phyloP scores from a whole-genome alignment of 2,888 invertebrate species.

The Eupeodes latifasciatus region DNA sequence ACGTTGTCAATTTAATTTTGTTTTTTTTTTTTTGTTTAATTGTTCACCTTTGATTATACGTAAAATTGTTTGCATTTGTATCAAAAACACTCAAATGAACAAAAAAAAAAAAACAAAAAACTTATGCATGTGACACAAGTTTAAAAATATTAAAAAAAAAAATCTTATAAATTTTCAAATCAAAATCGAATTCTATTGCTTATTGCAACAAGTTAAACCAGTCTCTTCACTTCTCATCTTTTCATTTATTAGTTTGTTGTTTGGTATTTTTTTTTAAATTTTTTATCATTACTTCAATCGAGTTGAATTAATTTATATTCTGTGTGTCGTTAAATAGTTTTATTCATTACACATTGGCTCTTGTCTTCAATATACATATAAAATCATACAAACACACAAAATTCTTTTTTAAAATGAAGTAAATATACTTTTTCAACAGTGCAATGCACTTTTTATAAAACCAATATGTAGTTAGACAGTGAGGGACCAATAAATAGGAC shows the following conservation, averaged over 20 bases:
- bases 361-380: conserved; percentile 32
- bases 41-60: conserved; percentile 4
- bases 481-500: too few species aligned
- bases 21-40: not conserved
- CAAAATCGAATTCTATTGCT: conserved; percentile 33
- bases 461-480: not conserved
- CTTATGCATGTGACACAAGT: not conserved
- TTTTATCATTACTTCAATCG: conserved; percentile 46
- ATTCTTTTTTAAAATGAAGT: conserved; percentile 33
- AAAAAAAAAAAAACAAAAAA: not conserved
- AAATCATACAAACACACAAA: not conserved
- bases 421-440: conserved; percentile 58
- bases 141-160: not conserved
- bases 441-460: conserved; percentile 70
- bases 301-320: conserved; percentile 58
- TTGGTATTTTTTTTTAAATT: not conserved
- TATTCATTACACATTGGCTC: conserved; percentile 49
- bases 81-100: not conserved
- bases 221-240: conserved; percentile 15
- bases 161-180: conserved; percentile 11
- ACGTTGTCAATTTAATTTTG: conserved; percentile 23
- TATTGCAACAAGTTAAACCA: conserved; percentile 33
- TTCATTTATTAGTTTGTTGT: conserved; percentile 13
- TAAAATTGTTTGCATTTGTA: not conserved
- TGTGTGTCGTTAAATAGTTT: conserved; percentile 63